These are phyloP conservation scores for Prionace glauca DNA, from an alignment of 2,797 vertebrate genomes.

Conservation along the genomic window DNA sequence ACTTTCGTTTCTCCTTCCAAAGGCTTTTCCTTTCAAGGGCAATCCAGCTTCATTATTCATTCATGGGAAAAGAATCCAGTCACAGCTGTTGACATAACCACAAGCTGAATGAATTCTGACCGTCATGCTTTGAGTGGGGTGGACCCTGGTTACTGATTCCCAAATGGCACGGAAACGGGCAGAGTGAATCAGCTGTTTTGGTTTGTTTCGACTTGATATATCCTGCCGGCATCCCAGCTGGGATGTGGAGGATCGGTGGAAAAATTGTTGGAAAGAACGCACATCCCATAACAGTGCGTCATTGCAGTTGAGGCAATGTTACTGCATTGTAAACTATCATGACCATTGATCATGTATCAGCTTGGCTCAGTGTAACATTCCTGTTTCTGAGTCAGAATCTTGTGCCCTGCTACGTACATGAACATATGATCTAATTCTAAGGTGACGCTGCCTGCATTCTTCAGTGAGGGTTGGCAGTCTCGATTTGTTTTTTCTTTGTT, in stretches of 20 bases:
- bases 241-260: not conserved
- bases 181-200: not conserved
- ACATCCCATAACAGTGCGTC: not conserved
- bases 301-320: not conserved
- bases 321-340: not conserved
- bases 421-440: no score
- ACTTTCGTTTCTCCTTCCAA: not conserved
- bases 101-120: not conserved
- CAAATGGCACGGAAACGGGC: not conserved
- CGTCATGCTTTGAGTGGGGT: not conserved
- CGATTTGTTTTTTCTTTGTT: no score
- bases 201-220: not conserved
- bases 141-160: not conserved
- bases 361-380: no score
- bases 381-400: no score
- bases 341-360: no score
- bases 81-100: not conserved
- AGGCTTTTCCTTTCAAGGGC: not conserved
- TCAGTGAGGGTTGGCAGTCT: no score
- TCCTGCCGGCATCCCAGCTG: not conserved
- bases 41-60: not conserved
- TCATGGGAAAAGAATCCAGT: not conserved
- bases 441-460: no score
- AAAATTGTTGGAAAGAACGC: not conserved
- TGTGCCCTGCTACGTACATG: no score